These are phyloP conservation scores for Cheirogaleus major DNA, from an alignment of 2,797 vertebrate species.

Conservation along the genomic window DNA sequence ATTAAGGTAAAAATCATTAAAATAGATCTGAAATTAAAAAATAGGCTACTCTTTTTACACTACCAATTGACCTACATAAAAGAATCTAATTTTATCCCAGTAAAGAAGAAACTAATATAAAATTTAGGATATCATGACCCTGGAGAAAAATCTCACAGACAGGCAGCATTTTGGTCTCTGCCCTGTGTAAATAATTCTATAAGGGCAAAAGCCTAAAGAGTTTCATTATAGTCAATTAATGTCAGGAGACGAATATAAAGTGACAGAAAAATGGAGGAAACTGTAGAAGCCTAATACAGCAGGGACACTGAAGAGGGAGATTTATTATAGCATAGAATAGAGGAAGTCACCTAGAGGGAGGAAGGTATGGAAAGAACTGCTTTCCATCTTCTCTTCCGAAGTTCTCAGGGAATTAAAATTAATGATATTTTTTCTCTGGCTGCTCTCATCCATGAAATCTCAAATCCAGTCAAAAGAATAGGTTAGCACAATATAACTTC, in stretches of 20 bases:
- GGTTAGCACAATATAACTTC: neutral
- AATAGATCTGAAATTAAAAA: slow-evolving; percentile 51
- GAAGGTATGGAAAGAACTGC: neutral
- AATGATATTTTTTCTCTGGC: neutral
- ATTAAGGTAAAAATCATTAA: slow-evolving; percentile 67
- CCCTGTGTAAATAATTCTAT: slow-evolving; percentile 72
- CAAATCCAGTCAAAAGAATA: neutral
- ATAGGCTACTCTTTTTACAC: neutral
- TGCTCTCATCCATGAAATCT: neutral
- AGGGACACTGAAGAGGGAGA: neutral
- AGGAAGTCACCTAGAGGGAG: neutral
- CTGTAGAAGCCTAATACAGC: neutral
- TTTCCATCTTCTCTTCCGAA: neutral
- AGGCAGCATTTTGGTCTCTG: slow-evolving; percentile 34
- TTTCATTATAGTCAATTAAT: slow-evolving; percentile 80
- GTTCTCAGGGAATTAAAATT: neutral
- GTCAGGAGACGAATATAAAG: slow-evolving; percentile 72
- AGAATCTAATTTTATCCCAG: slow-evolving; percentile 65
- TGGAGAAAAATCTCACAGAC: neutral
- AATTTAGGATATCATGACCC: slow-evolving; percentile 37
- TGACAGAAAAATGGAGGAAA: slow-evolving; percentile 57
- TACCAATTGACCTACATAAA: slow-evolving; percentile 62
- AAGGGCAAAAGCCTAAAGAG: slow-evolving; percentile 59
- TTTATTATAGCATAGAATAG: neutral
- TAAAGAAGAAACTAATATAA: slow-evolving; percentile 55